Conservation (phyloP, 2,113 vertebrate genomes). For the Piaya cayana region DNA sequence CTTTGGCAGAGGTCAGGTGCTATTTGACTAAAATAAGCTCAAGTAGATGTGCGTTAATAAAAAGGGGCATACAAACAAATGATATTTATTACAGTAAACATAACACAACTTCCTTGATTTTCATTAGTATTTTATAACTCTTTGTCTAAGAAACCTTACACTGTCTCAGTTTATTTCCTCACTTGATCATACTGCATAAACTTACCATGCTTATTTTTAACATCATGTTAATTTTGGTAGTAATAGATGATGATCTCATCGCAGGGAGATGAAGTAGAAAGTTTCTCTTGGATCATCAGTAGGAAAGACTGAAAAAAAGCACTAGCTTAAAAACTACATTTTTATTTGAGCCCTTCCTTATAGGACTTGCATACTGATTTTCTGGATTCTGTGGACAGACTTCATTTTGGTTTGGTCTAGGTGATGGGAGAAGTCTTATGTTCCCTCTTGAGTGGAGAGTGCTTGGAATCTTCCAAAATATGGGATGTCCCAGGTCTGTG, state of each 20-base stretch:
- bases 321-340: neutral
- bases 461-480: conserved; percentile 14
- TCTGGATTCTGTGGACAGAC: neutral
- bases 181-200: neutral
- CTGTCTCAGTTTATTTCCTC: neutral
- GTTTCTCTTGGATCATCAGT: neutral
- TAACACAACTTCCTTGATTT: neutral
- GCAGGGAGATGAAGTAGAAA: neutral
- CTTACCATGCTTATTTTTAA: neutral
- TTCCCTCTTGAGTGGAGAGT: neutral
- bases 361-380: neutral
- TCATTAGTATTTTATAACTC: neutral
- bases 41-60: neutral
- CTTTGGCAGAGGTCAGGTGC: neutral
- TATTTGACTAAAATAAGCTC: neutral
- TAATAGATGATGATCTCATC: neutral
- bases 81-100: neutral
- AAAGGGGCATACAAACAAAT: neutral
- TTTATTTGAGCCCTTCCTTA: neutral
- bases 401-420: neutral
- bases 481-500: neutral
- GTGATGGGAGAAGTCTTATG: neutral
- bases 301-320: neutral
- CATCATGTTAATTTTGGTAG: neutral
- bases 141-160: neutral